Evolutionary conservation across 1,140 invertebrate genomes (phyloP).

Genomic region (Leptinotarsa texana): DNA sequence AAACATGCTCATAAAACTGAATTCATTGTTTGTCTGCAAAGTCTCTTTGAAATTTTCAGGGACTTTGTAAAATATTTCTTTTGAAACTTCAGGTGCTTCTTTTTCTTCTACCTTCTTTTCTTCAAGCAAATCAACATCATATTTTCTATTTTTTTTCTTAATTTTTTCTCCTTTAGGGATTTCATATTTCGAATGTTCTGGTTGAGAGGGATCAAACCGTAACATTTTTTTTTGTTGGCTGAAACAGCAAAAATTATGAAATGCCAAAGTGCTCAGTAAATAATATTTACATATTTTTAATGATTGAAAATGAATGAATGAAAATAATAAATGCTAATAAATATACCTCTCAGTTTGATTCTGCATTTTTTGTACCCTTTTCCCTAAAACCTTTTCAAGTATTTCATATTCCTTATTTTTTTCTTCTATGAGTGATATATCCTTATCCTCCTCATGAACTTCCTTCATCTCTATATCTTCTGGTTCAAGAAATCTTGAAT

Average conservation of each 20-base stretch:
- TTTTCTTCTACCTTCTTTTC: conserved; percentile 50
- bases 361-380: conserved; percentile 9
- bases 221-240: conserved; percentile 57
- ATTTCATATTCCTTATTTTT: conserved; percentile 27
- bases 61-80: conserved; percentile 68
- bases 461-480: conserved; percentile 49
- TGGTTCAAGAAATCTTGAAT: conserved; percentile 62
- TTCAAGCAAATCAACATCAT: conserved; percentile 23
- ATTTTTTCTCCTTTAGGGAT: conserved; percentile 51
- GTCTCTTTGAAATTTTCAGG: conserved; percentile 61
- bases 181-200: conserved; percentile 58
- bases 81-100: conserved; percentile 58
- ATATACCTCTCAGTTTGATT: background rate
- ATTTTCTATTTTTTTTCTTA: conserved; percentile 44
- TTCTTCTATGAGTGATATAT: conserved; percentile 19
- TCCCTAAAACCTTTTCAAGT: conserved; percentile 24
- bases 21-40: conserved; percentile 58
- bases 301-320: too few relatives aligned
- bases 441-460: conserved; percentile 24
- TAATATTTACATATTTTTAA: too few relatives aligned
- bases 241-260: background rate
- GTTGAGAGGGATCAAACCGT: conserved; percentile 64
- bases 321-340: too few relatives aligned
- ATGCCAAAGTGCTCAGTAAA: too few relatives aligned
- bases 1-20: conserved; percentile 65